Percentiles rank a stretch among this genome's conserved stretches.
Conservation (phyloP, 2,797 vertebrate genomes). For the Tenualosa ilisha region DNA sequence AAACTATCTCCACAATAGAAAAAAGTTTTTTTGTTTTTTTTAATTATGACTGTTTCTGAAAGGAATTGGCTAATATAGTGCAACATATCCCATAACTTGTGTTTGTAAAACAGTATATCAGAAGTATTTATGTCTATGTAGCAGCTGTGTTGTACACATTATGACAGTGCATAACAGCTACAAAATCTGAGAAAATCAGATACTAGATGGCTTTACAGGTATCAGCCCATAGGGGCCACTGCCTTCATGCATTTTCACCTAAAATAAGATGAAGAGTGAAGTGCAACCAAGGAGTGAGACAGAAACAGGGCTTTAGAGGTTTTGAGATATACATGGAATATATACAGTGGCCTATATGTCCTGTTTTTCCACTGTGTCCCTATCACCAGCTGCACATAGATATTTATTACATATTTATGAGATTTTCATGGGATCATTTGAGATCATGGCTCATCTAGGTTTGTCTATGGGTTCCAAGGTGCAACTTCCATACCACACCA, state of each 20-base stretch:
- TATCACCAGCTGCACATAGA: neutral
- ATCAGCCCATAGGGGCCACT: slow-evolving; percentile 72
- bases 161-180: slow-evolving; percentile 48
- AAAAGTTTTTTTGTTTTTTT: slow-evolving; percentile 22
- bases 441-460: neutral
- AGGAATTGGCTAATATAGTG: slow-evolving; percentile 36
- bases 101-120: slow-evolving; percentile 37
- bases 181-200: slow-evolving; percentile 26
- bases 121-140: slow-evolving; percentile 1
- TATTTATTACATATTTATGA: neutral
- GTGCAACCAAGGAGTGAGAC: neutral
- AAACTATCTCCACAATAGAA: neutral
- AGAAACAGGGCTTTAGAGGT: neutral
- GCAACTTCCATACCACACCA: neutral
- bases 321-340: neutral
- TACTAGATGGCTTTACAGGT: slow-evolving; percentile 61
- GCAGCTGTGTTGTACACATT: slow-evolving; percentile 25
- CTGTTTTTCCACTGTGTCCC: neutral
- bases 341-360: neutral
- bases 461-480: neutral
- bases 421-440: neutral
- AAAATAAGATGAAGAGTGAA: slow-evolving; percentile 39
- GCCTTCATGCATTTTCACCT: slow-evolving; percentile 61
- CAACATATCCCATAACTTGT: slow-evolving; percentile 32
- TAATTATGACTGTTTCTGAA: slow-evolving; percentile 51